These are phyloP conservation scores for Solenodon paradoxus DNA, from an alignment of 2,113 vertebrate genomes.

Conservation along the genomic window DNA sequence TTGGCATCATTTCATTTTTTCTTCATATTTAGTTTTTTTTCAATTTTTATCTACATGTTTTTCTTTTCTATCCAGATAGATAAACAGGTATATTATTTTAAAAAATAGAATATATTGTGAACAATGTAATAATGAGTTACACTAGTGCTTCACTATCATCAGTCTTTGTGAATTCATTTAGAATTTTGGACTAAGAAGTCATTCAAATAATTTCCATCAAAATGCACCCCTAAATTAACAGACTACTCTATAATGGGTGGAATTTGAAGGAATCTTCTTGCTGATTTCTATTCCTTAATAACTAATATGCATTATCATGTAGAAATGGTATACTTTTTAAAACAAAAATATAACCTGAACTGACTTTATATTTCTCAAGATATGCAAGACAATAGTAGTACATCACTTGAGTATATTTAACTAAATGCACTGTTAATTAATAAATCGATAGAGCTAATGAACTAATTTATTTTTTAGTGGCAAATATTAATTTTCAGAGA, in stretches of 20 bases:
- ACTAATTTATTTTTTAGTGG: neutral
- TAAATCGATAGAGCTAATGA: neutral
- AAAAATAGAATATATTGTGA: neutral
- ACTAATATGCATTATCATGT: neutral
- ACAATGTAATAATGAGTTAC: neutral
- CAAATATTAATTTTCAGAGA: neutral
- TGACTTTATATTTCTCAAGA: neutral
- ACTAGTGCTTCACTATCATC: neutral
- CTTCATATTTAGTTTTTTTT: neutral
- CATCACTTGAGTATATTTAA: neutral
- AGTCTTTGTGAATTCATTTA: neutral
- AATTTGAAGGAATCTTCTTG: neutral
- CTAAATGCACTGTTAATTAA: neutral
- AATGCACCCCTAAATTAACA: neutral
- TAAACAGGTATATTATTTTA: neutral
- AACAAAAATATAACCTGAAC: neutral
- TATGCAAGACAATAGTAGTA: neutral
- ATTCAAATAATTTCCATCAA: neutral
- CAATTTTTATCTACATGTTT: neutral
- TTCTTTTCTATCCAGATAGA: neutral
- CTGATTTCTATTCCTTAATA: neutral
- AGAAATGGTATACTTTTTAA: neutral
- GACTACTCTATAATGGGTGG: fast-evolving
- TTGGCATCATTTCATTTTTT: neutral
- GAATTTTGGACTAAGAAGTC: neutral